Percentiles rank a stretch among this genome's conserved stretches.
phyloP scores from a whole-genome alignment of 2,797 vertebrate species.

The Rachycentron canadum region DNA sequence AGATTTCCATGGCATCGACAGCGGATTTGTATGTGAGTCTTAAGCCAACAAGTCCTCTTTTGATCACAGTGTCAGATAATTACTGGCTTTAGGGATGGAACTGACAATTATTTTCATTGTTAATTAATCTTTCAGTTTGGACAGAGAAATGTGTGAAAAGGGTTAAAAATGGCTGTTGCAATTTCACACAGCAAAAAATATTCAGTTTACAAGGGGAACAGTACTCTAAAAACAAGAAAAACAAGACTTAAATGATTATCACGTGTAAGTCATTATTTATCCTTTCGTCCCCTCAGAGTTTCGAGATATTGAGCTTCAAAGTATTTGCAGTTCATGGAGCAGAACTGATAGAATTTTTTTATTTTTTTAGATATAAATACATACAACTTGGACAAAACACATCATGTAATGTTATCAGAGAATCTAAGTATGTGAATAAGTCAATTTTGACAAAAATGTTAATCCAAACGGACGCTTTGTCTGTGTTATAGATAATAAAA shows the following conservation, averaged over 20 bases:
- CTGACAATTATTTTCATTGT: neutral
- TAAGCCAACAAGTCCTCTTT: neutral
- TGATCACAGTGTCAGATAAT: constrained; percentile 2
- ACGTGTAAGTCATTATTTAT: too few species aligned
- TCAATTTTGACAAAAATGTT: too few species aligned
- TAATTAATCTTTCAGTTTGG: neutral
- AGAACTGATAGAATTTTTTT: too few species aligned
- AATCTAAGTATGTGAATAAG: too few species aligned
- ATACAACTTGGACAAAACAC: too few species aligned
- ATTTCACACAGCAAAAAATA: neutral
- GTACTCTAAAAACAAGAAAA: neutral
- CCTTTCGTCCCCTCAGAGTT: too few species aligned
- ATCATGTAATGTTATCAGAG: too few species aligned
- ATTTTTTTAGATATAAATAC: too few species aligned
- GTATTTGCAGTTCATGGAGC: too few species aligned
- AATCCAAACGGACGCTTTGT: too few species aligned
- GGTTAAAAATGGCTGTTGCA: neutral
- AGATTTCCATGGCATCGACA: neutral
- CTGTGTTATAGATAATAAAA: neutral
- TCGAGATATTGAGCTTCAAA: too few species aligned
- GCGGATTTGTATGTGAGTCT: neutral
- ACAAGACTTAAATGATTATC: neutral
- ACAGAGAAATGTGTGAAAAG: neutral
- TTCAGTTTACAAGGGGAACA: neutral
- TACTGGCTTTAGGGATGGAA: neutral